Percentiles rank a stretch among this genome's conserved stretches.
phyloP scores from a whole-genome alignment of 2,113 vertebrate genomes.

The Copsychus sechellarum region DNA sequence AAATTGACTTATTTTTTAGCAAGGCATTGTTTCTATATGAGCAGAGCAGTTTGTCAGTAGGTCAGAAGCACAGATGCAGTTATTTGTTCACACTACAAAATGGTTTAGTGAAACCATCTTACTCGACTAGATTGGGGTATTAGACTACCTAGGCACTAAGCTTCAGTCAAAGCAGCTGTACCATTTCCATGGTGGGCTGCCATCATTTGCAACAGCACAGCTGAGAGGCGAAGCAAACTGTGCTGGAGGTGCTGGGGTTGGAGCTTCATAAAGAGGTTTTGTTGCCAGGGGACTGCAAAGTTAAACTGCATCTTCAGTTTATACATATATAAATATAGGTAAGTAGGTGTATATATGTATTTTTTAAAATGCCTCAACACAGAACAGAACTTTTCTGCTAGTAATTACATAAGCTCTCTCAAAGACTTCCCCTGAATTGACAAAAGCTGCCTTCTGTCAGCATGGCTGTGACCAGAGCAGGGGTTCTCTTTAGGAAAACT shows the following conservation, averaged over 20 bases:
- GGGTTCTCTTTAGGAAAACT: background rate
- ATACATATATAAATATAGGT: background rate
- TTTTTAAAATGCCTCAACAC: background rate
- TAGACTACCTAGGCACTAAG: background rate
- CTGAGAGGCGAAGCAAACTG: background rate
- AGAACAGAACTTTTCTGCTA: background rate
- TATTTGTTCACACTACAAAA: background rate
- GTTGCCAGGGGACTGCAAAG: background rate
- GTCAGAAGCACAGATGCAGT: background rate
- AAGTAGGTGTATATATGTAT: background rate
- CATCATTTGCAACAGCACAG: background rate
- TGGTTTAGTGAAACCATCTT: background rate
- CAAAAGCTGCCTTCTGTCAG: slow-evolving; percentile 22
- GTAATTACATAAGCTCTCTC: background rate
- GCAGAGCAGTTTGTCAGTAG: background rate
- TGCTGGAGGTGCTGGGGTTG: background rate
- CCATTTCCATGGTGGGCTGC: fast-evolving
- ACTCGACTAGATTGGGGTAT: background rate
- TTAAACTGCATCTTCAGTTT: background rate
- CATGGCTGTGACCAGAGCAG: background rate
- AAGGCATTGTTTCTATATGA: background rate
- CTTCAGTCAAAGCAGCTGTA: background rate
- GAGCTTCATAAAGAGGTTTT: background rate
- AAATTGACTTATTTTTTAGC: background rate
- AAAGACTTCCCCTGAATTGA: background rate